phyloP scores from a whole-genome alignment of 2,113 vertebrate genomes.

The Elanoides forficatus region DNA sequence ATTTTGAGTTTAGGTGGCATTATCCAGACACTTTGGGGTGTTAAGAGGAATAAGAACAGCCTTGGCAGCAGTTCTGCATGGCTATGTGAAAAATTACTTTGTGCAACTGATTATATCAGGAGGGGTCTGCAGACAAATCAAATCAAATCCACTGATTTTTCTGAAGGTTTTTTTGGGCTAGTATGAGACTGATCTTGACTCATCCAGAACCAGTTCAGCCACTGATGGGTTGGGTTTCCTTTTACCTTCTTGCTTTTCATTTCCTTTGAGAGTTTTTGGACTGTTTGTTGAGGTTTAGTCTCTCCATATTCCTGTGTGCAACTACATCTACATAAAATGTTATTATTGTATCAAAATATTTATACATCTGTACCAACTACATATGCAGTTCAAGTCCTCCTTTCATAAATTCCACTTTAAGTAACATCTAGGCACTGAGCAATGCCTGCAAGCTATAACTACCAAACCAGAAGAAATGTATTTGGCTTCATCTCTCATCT shows the following conservation, averaged over 20 bases:
- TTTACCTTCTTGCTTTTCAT: background rate
- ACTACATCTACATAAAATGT: background rate
- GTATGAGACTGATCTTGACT: background rate
- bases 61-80: background rate
- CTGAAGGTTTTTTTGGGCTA: background rate
- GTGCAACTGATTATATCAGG: background rate
- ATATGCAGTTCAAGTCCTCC: background rate
- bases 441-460: background rate
- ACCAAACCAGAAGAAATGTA: background rate
- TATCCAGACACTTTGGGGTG: background rate
- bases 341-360: background rate
- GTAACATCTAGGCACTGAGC: background rate
- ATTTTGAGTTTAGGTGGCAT: background rate
- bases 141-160: background rate
- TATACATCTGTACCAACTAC: background rate
- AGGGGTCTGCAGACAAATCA: background rate
- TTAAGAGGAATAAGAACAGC: background rate
- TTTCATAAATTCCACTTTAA: background rate
- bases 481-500: conserved; percentile 6
- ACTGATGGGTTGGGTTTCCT: background rate
- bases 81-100: background rate
- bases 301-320: background rate
- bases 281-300: background rate
- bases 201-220: background rate
- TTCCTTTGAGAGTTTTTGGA: background rate